These are phyloP conservation scores for Uloborus plumipes DNA, from an alignment of 2,888 invertebrate genomes.

Conservation along the genomic window DNA sequence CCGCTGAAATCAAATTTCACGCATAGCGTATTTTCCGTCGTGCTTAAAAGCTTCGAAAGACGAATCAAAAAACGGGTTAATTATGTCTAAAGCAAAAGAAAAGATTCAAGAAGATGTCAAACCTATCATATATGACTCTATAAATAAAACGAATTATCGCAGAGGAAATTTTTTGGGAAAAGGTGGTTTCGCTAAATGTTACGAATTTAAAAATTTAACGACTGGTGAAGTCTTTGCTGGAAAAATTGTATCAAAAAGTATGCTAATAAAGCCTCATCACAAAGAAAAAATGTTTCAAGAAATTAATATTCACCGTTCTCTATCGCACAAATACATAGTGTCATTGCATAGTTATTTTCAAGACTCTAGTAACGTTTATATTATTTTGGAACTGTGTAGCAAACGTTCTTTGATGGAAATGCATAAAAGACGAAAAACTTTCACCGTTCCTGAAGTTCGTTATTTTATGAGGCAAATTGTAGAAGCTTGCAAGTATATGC, in stretches of 20 bases:
- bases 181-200: slow-evolving; percentile 99
- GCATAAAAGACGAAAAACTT: slow-evolving; percentile 88
- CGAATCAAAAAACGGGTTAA: too few relatives aligned
- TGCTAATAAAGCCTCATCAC: slow-evolving; percentile 93
- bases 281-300: slow-evolving; percentile 89
- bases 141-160: slow-evolving; percentile 80
- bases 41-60: too few relatives aligned
- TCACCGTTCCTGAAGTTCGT: slow-evolving; percentile 97
- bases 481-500: slow-evolving; percentile 92
- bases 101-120: too few relatives aligned
- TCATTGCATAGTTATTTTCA: slow-evolving; percentile 94
- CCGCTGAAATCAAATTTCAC: too few relatives aligned
- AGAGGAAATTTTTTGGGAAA: slow-evolving; percentile 78
- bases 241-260: slow-evolving; percentile 92
- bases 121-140: too few relatives aligned
- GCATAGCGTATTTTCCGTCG: too few relatives aligned
- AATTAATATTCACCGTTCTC: slow-evolving; percentile 90
- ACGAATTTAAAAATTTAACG: slow-evolving; percentile 88
- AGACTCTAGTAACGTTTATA: slow-evolving; percentile 91
- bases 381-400: slow-evolving; percentile 93
- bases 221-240: slow-evolving; percentile 89
- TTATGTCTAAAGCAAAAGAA: too few relatives aligned
- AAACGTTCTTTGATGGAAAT: slow-evolving; percentile 98
- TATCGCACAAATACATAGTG: slow-evolving; percentile 92
- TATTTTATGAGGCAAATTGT: slow-evolving; percentile 96